A percentile compares a stretch with the other conserved stretches of the same genome.
Conservation (phyloP, 2,113 vertebrate species). For the Petaurus breviceps region DNA sequence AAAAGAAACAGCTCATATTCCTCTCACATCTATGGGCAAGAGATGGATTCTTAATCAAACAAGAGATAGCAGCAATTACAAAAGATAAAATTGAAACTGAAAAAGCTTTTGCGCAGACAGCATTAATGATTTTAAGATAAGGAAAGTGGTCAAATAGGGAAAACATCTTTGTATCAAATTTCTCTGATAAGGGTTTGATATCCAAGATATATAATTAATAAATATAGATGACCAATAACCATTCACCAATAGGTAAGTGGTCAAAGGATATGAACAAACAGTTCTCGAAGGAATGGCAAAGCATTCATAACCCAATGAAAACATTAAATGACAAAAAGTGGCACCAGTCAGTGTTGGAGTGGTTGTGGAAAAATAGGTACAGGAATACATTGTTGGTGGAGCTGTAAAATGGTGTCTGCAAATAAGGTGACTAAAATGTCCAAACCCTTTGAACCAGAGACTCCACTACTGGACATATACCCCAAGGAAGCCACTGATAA, state of each 20-base stretch:
- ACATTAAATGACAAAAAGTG: no score
- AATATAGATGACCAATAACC: neutral
- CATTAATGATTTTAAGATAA: neutral
- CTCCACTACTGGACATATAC: accelerated
- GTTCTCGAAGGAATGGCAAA: neutral
- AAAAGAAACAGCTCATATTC: neutral
- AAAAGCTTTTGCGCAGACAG: neutral
- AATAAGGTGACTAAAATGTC: neutral
- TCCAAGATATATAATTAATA: neutral
- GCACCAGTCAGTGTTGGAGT: no score
- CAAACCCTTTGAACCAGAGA: neutral
- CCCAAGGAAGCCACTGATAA: no score
- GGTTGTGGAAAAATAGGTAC: neutral
- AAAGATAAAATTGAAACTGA: neutral
- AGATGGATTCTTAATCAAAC: neutral
- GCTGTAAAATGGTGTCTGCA: neutral
- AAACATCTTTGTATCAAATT: neutral
- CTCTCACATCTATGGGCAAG: neutral
- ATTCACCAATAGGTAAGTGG: neutral
- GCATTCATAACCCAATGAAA: neutral
- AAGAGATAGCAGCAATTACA: neutral
- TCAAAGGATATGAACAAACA: neutral
- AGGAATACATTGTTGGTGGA: neutral
- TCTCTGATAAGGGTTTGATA: neutral
- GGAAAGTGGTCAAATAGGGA: neutral